A percentile compares a stretch with the other conserved stretches of the same genome.
These are phyloP conservation scores for Acanthosepion pharaonis DNA, from an alignment of 2,888 invertebrate genomes.

Conservation along the genomic window DNA sequence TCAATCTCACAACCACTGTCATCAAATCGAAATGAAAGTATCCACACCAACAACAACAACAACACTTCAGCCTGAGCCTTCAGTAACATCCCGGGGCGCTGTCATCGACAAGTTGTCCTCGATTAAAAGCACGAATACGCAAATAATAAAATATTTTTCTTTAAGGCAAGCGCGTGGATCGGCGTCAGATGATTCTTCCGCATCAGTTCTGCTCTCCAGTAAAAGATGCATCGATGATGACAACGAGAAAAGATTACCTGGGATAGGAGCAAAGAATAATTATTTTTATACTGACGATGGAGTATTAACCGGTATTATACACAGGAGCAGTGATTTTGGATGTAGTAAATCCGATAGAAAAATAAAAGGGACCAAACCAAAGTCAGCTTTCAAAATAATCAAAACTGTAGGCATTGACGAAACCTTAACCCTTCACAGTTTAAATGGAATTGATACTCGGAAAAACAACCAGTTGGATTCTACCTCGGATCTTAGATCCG, in stretches of 20 bases:
- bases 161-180: too few species aligned
- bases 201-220: background rate
- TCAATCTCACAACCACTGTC: background rate
- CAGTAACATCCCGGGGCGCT: background rate
- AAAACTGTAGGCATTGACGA: background rate
- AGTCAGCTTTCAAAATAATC: background rate
- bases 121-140: background rate
- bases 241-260: background rate
- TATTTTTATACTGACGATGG: background rate
- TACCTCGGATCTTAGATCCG: background rate
- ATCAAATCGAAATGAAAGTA: background rate
- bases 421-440: background rate
- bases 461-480: background rate
- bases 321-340: background rate
- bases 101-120: background rate
- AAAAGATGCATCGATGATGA: background rate
- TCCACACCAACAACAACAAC: background rate
- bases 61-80: background rate
- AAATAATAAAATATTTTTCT: background rate
- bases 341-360: background rate
- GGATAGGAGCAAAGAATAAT: background rate
- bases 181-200: background rate
- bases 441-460: background rate
- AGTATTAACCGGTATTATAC: background rate
- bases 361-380: background rate